These are phyloP conservation scores for Mormyrus hasselquistii DNA, from an alignment of 2,797 vertebrate genomes.

Conservation along the genomic window DNA sequence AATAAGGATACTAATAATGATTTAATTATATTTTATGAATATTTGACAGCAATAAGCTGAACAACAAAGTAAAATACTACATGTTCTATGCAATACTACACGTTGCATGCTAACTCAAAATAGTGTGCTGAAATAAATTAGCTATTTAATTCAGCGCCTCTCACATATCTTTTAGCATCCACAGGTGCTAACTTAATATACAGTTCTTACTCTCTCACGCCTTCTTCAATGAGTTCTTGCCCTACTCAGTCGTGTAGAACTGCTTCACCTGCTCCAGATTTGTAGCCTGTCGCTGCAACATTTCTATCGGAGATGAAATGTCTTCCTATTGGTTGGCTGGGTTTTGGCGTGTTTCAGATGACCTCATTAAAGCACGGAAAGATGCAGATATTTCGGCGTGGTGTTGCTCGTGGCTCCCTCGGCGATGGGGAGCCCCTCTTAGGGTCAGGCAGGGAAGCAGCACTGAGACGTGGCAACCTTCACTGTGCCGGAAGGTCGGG, in stretches of 20 bases:
- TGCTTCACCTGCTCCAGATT: not conserved
- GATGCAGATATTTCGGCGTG: not conserved
- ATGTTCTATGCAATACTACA: not conserved
- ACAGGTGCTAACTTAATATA: not conserved
- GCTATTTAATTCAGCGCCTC: not conserved
- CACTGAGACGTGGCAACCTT: no score
- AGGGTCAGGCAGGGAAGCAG: not conserved
- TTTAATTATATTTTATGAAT: not conserved
- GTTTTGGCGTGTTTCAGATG: not conserved
- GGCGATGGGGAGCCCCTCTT: no score
- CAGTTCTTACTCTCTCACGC: not conserved
- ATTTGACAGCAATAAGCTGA: not conserved
- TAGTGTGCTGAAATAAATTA: not conserved
- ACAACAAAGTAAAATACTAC: not conserved
- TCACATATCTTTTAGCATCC: not conserved
- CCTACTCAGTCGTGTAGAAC: not conserved
- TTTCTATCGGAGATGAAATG: not conserved
- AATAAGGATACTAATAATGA: not conserved
- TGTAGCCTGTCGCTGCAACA: not conserved
- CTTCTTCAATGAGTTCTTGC: not conserved
- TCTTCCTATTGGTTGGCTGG: not conserved
- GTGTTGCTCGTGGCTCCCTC: not conserved
- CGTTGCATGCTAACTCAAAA: not conserved
- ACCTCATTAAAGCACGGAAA: not conserved
- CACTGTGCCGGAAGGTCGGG: not conserved